phyloP scores from a whole-genome alignment of 1,140 invertebrate species.

The Danaus melanippus region DNA sequence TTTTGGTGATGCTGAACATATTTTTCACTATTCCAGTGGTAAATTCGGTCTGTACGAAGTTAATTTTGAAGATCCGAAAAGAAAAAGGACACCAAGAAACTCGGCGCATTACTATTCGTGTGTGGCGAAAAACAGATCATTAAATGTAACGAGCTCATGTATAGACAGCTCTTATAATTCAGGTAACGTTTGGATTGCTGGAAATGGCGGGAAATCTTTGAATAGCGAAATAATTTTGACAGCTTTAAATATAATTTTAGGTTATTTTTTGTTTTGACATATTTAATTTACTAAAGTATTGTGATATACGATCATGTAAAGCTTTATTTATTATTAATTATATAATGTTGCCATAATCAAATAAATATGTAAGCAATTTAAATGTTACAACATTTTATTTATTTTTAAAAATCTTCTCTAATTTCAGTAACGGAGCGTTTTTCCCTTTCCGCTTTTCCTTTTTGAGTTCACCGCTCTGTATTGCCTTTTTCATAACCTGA shows the following conservation, averaged over 20 bases:
- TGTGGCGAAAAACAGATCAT: conserved; percentile 8
- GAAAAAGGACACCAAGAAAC: conserved; percentile 76
- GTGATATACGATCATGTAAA: no score
- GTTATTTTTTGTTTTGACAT: not conserved
- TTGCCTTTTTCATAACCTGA: conserved; percentile 73
- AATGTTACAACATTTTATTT: conserved; percentile 13
- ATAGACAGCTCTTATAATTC: no score
- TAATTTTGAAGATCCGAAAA: conserved; percentile 75
- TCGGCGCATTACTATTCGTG: conserved; percentile 62
- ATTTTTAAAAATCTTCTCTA: conserved; percentile 44
- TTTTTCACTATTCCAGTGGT: conserved; percentile 13
- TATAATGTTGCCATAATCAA: no score
- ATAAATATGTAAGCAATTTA: no score
- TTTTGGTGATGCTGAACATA: not conserved
- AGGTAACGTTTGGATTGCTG: no score
- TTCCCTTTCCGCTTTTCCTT: conserved; percentile 58
- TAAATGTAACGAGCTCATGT: not conserved
- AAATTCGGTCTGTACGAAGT: conserved; percentile 77
- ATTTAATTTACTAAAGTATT: not conserved
- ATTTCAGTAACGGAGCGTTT: conserved; percentile 53
- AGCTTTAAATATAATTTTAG: conserved; percentile 31
- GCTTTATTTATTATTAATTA: no score
- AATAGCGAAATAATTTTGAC: conserved; percentile 22
- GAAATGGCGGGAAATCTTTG: not conserved
- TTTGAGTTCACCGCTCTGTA: conserved; percentile 59